Evolutionary conservation across 2,797 vertebrate genomes (phyloP).

Genomic region (Sardinella longiceps): DNA sequence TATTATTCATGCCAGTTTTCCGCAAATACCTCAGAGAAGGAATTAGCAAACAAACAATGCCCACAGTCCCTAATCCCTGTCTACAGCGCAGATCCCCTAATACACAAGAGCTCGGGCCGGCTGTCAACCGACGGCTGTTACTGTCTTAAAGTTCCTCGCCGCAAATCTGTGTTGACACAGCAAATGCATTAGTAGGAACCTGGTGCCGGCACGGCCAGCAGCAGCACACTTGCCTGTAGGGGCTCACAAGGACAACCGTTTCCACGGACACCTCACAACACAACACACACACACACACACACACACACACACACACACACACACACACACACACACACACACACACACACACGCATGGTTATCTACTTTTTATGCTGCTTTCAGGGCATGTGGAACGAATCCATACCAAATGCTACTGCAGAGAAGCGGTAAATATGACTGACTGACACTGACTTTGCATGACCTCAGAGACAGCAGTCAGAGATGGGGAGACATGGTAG

Average conservation of each 20-base stretch:
- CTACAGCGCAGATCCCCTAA: conserved; percentile 75
- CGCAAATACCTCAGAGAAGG: conserved; percentile 77
- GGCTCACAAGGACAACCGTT: background rate
- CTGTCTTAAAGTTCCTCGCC: conserved; percentile 41
- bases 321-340: no score
- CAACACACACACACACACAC: no score
- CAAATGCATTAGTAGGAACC: conserved; percentile 33
- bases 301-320: background rate
- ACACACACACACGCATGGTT: background rate
- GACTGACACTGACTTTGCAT: no score
- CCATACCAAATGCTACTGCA: background rate
- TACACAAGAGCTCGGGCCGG: conserved; percentile 74
- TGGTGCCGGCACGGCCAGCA: background rate
- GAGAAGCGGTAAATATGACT: background rate
- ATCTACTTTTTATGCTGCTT: background rate
- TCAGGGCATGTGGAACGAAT: background rate
- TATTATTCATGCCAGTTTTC: conserved; percentile 81
- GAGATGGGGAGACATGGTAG: background rate
- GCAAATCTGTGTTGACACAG: conserved; percentile 53
- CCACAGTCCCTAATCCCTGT: conserved; percentile 76
- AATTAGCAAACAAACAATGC: conserved; percentile 81
- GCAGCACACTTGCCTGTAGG: background rate
- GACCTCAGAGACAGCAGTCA: background rate
- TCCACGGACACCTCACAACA: background rate
- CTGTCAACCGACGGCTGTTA: conserved; percentile 58